Evolutionary conservation across 35 echinoderm and acorn worm genomes (phyloP).

Genomic region (Apostichopus japonicus): DNA sequence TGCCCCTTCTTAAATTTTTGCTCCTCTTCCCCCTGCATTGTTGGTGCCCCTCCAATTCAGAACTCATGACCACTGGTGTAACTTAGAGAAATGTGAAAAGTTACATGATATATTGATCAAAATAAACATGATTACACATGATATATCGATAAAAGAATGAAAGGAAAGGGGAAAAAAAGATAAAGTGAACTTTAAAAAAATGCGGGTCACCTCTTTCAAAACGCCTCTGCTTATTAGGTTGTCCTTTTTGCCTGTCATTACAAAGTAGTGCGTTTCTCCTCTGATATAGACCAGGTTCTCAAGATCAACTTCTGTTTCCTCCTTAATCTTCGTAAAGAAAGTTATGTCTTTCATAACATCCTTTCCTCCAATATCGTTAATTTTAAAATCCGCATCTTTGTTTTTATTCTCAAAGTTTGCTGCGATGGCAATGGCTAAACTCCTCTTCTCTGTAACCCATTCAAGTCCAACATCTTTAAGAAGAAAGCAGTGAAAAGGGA

Average conservation of each 20-base stretch:
- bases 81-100: too few relatives aligned
- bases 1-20: too few relatives aligned
- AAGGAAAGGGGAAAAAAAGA: too few relatives aligned
- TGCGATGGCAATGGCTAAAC: conserved; percentile 32
- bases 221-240: conserved; percentile 33
- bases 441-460: background rate
- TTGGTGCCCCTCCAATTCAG: too few relatives aligned
- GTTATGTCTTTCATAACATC: background rate
- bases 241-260: conserved; percentile 45
- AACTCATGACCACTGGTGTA: too few relatives aligned
- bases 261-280: conserved; percentile 49
- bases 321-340: conserved; percentile 26
- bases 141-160: too few relatives aligned
- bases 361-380: background rate
- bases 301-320: conserved; percentile 7
- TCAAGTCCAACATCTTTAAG: conserved; percentile 4
- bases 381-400: background rate
- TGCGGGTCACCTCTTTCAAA: conserved; percentile 18
- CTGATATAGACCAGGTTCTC: conserved; percentile 35
- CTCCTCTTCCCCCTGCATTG: too few relatives aligned
- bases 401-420: conserved; percentile 45
- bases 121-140: too few relatives aligned
- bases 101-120: too few relatives aligned
- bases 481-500: background rate
- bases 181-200: too few relatives aligned